Percentiles rank a stretch among this genome's conserved stretches.
Conservation (phyloP, 2,113 vertebrate species). For the Misgurnus anguillicaudatus region DNA sequence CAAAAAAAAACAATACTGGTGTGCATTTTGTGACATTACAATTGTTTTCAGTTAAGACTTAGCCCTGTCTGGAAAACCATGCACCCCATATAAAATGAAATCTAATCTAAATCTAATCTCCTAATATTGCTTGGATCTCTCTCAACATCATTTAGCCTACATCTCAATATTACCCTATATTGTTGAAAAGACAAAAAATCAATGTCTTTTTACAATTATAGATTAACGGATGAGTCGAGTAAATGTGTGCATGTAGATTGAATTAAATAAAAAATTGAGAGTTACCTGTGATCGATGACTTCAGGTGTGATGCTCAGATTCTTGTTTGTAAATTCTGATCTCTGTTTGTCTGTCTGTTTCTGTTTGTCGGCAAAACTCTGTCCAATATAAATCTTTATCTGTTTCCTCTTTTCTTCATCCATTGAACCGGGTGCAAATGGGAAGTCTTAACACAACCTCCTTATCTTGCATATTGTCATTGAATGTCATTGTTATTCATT, state of each 20-base stretch:
- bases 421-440: constrained; percentile 68
- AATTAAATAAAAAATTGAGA: background rate
- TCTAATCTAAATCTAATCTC: too few relatives aligned
- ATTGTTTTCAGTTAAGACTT: too few relatives aligned
- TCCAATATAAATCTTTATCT: constrained; percentile 65
- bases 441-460: constrained; percentile 58
- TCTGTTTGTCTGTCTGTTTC: constrained; percentile 14
- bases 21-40: too few relatives aligned
- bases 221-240: too few relatives aligned
- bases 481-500: constrained; percentile 58
- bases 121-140: too few relatives aligned
- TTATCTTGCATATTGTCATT: constrained; percentile 8
- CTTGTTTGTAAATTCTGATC: background rate
- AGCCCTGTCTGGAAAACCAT: too few relatives aligned
- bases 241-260: background rate
- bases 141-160: too few relatives aligned
- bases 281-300: constrained; percentile 1
- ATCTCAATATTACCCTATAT: too few relatives aligned
- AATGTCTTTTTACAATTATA: background rate
- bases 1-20: too few relatives aligned
- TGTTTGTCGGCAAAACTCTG: constrained; percentile 55
- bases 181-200: background rate
- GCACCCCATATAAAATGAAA: too few relatives aligned
- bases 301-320: background rate
- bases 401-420: constrained; percentile 73